Conservation (phyloP, 2,113 vertebrate genomes). For the Todiramphus chloris region DNA sequence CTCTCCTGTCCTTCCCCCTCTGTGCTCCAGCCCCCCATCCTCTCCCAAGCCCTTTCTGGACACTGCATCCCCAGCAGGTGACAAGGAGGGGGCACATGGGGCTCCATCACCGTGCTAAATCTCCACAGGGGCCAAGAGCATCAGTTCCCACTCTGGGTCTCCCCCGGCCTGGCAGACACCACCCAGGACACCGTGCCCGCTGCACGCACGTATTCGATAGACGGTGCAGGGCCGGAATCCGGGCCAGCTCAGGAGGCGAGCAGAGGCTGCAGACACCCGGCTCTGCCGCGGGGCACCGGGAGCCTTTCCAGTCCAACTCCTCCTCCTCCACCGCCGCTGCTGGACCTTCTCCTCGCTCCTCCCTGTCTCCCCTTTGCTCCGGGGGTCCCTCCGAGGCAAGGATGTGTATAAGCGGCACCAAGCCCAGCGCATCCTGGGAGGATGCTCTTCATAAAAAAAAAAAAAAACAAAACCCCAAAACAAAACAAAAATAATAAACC, state of each 20-base stretch:
- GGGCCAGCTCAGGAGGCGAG: neutral
- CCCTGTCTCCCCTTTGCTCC: neutral
- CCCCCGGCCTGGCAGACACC: neutral
- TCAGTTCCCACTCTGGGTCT: neutral
- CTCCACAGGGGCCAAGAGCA: fast-evolving
- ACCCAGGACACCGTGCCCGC: fast-evolving
- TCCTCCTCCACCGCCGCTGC: neutral
- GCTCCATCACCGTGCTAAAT: neutral
- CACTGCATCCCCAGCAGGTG: neutral
- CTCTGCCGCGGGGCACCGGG: neutral
- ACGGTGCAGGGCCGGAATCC: neutral
- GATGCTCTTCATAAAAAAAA: neutral
- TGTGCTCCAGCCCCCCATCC: neutral
- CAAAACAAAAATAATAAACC: neutral
- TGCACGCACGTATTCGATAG: fast-evolving
- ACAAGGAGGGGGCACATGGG: neutral
- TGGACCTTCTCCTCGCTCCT: neutral
- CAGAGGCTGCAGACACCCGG: neutral
- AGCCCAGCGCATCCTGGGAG: neutral
- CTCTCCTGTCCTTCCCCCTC: neutral
- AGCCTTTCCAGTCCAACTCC: neutral
- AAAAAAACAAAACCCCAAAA: neutral
- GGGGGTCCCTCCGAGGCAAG: neutral
- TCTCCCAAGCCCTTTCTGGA: neutral
- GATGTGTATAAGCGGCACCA: neutral